phyloP scores from a whole-genome alignment of 1,140 invertebrate species.

The Scaptomyza graminum region DNA sequence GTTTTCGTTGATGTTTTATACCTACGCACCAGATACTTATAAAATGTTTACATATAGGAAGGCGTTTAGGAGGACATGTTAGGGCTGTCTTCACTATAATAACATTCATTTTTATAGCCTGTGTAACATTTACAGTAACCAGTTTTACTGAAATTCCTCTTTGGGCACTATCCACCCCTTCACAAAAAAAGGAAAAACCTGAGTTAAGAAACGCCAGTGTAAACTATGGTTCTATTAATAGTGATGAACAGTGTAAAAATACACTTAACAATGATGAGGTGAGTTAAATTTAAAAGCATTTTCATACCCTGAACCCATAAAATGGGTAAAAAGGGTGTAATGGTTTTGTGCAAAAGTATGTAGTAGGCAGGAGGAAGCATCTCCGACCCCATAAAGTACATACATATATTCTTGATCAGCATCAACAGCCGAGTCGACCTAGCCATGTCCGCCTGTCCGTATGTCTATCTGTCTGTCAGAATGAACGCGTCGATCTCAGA shows the following conservation, averaged over 20 bases:
- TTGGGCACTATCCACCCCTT: conserved; percentile 80
- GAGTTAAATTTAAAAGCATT: neutral
- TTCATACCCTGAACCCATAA: no score
- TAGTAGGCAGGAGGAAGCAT: no score
- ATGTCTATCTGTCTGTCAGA: no score
- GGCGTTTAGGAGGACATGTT: conserved; percentile 93
- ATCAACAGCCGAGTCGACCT: no score
- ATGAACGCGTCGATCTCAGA: no score
- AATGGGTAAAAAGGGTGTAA: no score
- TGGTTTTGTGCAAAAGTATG: no score
- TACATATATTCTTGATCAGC: no score
- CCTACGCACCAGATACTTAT: neutral
- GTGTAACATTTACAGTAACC: conserved; percentile 91
- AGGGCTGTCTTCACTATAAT: conserved; percentile 95
- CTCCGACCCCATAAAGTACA: no score
- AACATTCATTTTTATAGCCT: conserved; percentile 93
- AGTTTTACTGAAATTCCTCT: conserved; percentile 95
- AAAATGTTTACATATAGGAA: conserved; percentile 41
- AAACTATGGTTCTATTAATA: conserved; percentile 59
- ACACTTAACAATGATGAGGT: conserved; percentile 24
- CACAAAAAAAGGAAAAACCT: conserved; percentile 28
- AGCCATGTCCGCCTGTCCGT: no score
- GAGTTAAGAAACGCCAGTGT: conserved; percentile 16
- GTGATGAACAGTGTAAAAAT: conserved; percentile 27
- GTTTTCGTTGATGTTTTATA: neutral